Base-by-base conservation (phyloP, 2,888 invertebrate species). In the Syritta pipiens region DNA sequence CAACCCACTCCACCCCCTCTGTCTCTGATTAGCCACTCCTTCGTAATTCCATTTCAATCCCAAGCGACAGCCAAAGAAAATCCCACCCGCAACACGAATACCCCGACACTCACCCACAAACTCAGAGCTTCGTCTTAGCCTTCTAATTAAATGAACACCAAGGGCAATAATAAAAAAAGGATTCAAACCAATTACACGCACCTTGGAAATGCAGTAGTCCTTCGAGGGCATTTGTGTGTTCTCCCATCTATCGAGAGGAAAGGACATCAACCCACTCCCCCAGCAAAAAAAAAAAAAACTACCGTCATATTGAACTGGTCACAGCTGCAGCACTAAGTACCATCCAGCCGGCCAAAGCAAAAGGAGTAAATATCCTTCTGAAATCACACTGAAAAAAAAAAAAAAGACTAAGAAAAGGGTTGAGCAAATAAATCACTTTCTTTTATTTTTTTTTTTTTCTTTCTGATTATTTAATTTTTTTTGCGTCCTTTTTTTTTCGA, bases 371-470 rank as follows among this genome's bases (percentile, higher is more conserved):
- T 79, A 67, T 79, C 74, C 57, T 79, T 72, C 65, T 55, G 44
- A 49, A 72, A 74, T 74, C 74, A 74, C 63, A 65, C n/a, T n/a
- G n/a, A n/a, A n/a, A n/a, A n/a, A n/a, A n/a, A n/a, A n/a, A n/a
- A 62, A 72, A 72, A 72, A 51, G 67, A 68, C 69, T 37, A 72
- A 68, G 28, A 83, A 84, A 83, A 85, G 86, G 82, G 85, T 84
- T 85, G 84, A 83, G 83, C 83, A 86, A 86, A 86, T 86, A 86
- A 86, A 86, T 86, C 86, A 86, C 86, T 86, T 86, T 83, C 84
- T 84, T 85, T 84, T 79, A 69, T 77, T 79, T 79, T 68, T 68
- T 65, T 67, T 19, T 49, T 55, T 65, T 74, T 74, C 30, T 28
- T 62, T 79, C 44, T 79, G 35, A 51, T 62, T 68, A 62, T 55